phyloP scores from a whole-genome alignment of 2,888 invertebrate genomes.

The Smittia aterrima region DNA sequence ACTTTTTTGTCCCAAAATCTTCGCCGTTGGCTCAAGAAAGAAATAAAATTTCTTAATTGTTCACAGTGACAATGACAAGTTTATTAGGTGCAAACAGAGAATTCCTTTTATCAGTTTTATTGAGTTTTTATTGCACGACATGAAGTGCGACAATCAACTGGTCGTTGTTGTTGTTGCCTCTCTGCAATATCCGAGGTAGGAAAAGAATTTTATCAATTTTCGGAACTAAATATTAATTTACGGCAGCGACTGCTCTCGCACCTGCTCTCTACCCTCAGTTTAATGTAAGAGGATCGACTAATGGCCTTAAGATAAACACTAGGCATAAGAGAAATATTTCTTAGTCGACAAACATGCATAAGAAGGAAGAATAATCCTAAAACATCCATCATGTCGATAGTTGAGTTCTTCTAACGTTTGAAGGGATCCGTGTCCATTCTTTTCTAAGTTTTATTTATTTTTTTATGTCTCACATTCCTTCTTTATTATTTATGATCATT shows the following conservation, averaged over 20 bases:
- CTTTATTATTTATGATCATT: conserved; percentile 36
- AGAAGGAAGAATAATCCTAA: conserved; percentile 11
- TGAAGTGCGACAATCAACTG: conserved; percentile 6
- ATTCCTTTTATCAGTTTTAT: neutral
- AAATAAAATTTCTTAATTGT: neutral
- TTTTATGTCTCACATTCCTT: conserved; percentile 29
- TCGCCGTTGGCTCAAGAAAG: neutral
- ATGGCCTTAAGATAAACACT: neutral
- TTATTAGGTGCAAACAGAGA: conserved; percentile 28
- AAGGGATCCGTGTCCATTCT: conserved; percentile 13
- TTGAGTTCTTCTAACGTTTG: neutral
- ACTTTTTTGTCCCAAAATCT: too few relatives aligned
- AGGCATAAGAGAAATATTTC: neutral
- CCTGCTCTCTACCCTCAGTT: neutral
- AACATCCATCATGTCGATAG: conserved; percentile 3
- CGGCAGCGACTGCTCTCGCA: neutral
- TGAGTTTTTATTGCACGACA: conserved; percentile 4
- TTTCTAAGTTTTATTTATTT: conserved; percentile 17
- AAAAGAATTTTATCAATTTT: neutral
- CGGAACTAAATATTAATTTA: neutral
- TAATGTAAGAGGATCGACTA: neutral
- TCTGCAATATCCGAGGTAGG: too few relatives aligned
- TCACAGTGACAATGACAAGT: conserved; percentile 23
- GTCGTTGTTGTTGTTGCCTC: neutral
- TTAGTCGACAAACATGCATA: neutral